A percentile compares a stretch with the other conserved stretches of the same genome.
These are phyloP conservation scores for Periophthalmus magnuspinnatus DNA, from an alignment of 2,797 vertebrate species.

Conservation along the genomic window DNA sequence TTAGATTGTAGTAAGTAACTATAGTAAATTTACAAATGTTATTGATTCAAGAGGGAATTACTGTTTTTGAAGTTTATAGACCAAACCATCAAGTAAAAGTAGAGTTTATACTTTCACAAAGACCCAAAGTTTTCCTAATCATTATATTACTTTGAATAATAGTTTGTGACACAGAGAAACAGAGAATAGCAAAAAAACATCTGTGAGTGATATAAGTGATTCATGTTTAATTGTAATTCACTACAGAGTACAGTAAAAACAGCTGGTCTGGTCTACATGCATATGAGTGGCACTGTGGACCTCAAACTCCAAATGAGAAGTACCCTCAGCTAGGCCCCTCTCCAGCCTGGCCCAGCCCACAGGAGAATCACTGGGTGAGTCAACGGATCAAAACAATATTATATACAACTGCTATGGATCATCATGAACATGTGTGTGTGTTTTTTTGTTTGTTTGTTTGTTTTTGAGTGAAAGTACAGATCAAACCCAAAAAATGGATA, in stretches of 20 bases:
- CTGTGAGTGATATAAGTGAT: background rate
- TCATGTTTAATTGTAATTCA: background rate
- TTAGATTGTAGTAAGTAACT: background rate
- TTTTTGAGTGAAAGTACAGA: background rate
- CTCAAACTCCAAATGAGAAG: constrained; percentile 50
- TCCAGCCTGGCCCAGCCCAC: constrained; percentile 53
- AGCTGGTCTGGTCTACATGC: constrained; percentile 74
- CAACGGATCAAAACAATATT: background rate
- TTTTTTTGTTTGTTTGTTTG: too few relatives aligned
- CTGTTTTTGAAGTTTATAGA: background rate
- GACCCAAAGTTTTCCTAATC: background rate
- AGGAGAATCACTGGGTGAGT: constrained; percentile 71
- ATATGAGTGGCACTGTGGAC: constrained; percentile 71
- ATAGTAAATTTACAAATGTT: background rate
- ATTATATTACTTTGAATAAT: background rate
- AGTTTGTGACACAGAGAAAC: background rate
- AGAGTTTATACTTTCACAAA: background rate
- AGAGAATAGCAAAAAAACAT: background rate
- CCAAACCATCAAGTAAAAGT: background rate
- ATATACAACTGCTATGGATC: background rate
- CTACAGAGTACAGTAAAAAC: constrained; percentile 41
- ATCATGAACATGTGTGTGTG: background rate
- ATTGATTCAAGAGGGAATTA: background rate
- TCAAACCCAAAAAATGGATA: background rate
- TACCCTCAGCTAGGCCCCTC: constrained; percentile 50